A percentile compares a stretch with the other conserved stretches of the same genome.
phyloP scores from a whole-genome alignment of 2,888 invertebrate species.

The Drosophila maculinotata region DNA sequence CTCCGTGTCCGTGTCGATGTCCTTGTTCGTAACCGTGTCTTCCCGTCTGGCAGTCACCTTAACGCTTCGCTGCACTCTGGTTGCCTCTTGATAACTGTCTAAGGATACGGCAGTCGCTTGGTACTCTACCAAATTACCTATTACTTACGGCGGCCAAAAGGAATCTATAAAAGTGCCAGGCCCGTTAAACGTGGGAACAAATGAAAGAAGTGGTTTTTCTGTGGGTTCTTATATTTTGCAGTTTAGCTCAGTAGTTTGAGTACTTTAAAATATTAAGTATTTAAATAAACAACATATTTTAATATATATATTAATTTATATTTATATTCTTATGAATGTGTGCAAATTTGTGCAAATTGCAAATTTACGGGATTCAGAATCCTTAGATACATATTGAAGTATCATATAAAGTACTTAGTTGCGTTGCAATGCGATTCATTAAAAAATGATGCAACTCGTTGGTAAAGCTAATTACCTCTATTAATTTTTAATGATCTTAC shows the following conservation, averaged over 20 bases:
- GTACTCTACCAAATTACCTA: conserved; percentile 31
- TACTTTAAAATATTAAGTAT: too few relatives aligned
- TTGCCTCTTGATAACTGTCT: conserved; percentile 16
- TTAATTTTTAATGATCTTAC: conserved; percentile 26
- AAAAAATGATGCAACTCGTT: conserved; percentile 17
- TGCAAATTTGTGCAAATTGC: too few relatives aligned
- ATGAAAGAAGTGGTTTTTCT: not conserved
- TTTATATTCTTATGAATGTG: too few relatives aligned
- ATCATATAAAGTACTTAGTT: too few relatives aligned
- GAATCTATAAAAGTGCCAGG: conserved; percentile 2
- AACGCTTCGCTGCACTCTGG: conserved; percentile 50
- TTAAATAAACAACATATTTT: too few relatives aligned
- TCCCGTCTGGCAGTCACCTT: conserved; percentile 47
- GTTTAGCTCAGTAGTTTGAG: not conserved
- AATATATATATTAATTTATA: too few relatives aligned
- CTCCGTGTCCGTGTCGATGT: too few relatives aligned
- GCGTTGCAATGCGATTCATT: not conserved
- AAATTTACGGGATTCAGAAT: too few relatives aligned
- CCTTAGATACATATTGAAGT: too few relatives aligned
- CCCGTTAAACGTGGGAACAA: conserved; percentile 21
- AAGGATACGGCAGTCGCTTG: conserved; percentile 6
- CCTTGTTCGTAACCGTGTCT: conserved; percentile 42
- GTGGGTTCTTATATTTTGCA: not conserved
- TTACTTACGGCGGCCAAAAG: conserved; percentile 32
- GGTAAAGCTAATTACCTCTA: conserved; percentile 30